These are phyloP conservation scores for Borostomias antarcticus DNA, from an alignment of 2,797 vertebrate species.

Conservation along the genomic window DNA sequence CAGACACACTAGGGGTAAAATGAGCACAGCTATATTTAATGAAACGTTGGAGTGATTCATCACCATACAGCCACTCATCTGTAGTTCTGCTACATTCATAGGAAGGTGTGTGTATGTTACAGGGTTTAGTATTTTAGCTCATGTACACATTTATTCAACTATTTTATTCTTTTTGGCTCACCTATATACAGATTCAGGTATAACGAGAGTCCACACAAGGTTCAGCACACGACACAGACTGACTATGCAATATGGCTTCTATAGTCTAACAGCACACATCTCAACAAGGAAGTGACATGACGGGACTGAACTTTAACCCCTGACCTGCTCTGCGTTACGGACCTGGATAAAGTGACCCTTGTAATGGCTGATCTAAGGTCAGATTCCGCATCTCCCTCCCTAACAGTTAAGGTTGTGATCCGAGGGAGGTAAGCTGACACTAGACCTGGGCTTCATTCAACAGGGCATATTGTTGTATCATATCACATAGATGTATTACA, in stretches of 20 bases:
- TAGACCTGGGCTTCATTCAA: not conserved
- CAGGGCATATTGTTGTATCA: not conserved
- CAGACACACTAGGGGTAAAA: conserved; percentile 53
- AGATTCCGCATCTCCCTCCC: not conserved
- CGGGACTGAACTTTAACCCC: conserved; percentile 23
- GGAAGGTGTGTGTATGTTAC: conserved; percentile 69
- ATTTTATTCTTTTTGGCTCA: conserved; percentile 47
- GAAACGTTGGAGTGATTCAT: conserved; percentile 73
- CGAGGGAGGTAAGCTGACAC: not conserved
- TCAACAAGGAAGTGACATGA: conserved; percentile 24
- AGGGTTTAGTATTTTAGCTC: conserved; percentile 48
- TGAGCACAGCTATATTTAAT: conserved; percentile 78
- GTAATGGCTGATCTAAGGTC: conserved; percentile 14
- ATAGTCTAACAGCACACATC: conserved; percentile 78
- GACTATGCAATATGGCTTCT: conserved; percentile 80
- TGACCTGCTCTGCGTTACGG: conserved; percentile 46
- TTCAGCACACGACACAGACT: conserved; percentile 78
- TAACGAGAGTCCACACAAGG: conserved; percentile 76
- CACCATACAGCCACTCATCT: conserved; percentile 81
- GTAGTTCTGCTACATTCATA: conserved; percentile 79
- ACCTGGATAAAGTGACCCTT: conserved; percentile 28
- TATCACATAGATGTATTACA: no score
- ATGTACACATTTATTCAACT: conserved; percentile 68
- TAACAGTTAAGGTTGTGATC: not conserved
- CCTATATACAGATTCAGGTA: conserved; percentile 76